Base-by-base conservation (phyloP, 1,140 invertebrate species). In the Mercenaria mercenaria region DNA sequence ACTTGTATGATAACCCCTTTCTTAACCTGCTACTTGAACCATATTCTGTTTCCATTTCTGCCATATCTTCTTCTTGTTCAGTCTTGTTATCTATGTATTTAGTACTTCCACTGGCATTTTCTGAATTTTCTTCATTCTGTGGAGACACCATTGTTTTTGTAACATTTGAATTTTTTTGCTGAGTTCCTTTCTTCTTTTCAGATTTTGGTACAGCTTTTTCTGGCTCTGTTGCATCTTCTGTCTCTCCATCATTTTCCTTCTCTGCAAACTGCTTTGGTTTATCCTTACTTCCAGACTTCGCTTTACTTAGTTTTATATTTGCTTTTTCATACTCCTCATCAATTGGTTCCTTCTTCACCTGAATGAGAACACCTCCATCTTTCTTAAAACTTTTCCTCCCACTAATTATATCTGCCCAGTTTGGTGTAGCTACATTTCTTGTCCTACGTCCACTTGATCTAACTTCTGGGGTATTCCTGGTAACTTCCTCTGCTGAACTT, bases 341-440 rank as follows among this genome's bases (percentile, higher is more conserved):
- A 32, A 43, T 34, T 32, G 37, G 43, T 61, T 86, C 83, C 23
- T 76, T 86, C 26, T 87, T 82, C 15, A 82, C 23, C 32, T 84
- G 59, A 0, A 47, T 50, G 34, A 85, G 47, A 47, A 74, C 69
- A 50, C 61, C 83, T 0, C 83, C 83, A 85, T 85, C 83, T 56
- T 72, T 76, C 59, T 67, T 82, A 29, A 85, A 85, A 39, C 83
- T 85, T 76, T 74, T 85, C n/a, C 83, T 72, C 2, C 83, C 83
- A 85, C 83, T 85, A 0, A 85, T 50, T 4, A 85, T 85, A 34
- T 85, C 83, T 15, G 83, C 83, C 83, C 83, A 85, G 50, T 85
- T 85, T 23, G 83, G 83, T 52, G 83, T 85, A 20, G 64, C 3
- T 18, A 74, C 34, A 50, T 85, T 72, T 72, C 83, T 69, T 74